phyloP scores from a whole-genome alignment of 2,888 invertebrate genomes.

The Druceiella hillmani region DNA sequence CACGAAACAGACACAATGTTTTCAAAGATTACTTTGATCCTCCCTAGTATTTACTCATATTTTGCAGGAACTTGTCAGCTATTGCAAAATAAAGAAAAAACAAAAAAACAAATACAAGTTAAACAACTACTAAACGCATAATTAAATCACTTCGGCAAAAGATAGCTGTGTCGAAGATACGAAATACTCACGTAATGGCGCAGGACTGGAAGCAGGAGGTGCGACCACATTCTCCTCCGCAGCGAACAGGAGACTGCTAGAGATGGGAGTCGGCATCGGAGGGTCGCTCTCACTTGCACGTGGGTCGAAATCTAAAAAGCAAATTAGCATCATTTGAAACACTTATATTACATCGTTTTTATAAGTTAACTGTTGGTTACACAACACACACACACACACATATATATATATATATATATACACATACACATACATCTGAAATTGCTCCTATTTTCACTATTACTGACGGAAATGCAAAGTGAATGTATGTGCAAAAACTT shows the following conservation, averaged over 20 bases:
- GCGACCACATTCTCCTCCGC: constrained; percentile 33
- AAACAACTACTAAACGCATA: background rate
- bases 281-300: constrained; percentile 68
- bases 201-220: constrained; percentile 44
- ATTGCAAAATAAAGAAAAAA: no score
- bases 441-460: background rate
- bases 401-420: constrained; percentile 2
- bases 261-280: constrained; percentile 32
- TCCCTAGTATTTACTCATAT: no score
- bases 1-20: no score
- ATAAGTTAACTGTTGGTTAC: no score
- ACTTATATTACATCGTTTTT: background rate
- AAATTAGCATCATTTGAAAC: no score
- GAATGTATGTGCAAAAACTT: constrained; percentile 23
- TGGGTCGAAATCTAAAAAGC: constrained; percentile 72
- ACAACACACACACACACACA: background rate
- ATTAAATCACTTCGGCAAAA: background rate
- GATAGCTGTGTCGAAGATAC: constrained; percentile 7
- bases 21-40: no score
- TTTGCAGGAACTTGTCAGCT: no score
- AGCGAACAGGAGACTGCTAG: no score
- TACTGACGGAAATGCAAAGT: background rate
- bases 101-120: no score
- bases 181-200: constrained; percentile 63
- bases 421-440: background rate